Evolutionary conservation across 2,888 invertebrate genomes (phyloP), one percentile per base, ranked within the genome.

Genomic region (Trichogramma evanescens): DNA sequence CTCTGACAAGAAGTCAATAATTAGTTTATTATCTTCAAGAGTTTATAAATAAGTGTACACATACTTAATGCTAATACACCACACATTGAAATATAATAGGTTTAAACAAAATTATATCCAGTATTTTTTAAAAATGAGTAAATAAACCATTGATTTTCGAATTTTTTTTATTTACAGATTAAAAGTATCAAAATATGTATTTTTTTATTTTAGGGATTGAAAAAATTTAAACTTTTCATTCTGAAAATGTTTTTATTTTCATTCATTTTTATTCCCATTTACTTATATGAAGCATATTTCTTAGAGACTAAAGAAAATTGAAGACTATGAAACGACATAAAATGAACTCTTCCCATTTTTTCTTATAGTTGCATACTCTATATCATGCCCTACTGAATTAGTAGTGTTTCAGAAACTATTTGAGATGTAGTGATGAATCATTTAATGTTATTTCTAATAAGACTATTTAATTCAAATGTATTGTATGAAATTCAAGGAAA

Each of bases 271-370:
- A 42, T 61, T 42, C 55, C 56, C 67, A 63, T 64, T 66, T 62
- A 62, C 43, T 38, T 60, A 55, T 41, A 50, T 49, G 54, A 45
- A 44, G n/a, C 13, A 54, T 65, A 63, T 64, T 65, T 57, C 70
- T 77, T 68, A 72, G 69, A 72, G 70, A 65, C 66, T 62, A 69
- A 65, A 71, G 72, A 74, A 74, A 72, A 75, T 73, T 69, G 62
- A 68, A 75, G 72, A 75, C 74, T 69, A 67, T 65, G 75, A 76
- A 70, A 74, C 76, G 77, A 71, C 75, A 74, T 71, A 70, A 65
- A 69, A 70, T 75, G 75, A 76, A 60, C 55, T 61, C 58, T 60
- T 55, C 42, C 48, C 50, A 57, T 41, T 56, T 53, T 26, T 26
- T 26, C 26, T 26, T 26, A 26, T 26, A 26, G 26, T 26, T 26